A percentile compares a stretch with the other conserved stretches of the same genome.
Conservation (phyloP, 2,113 vertebrate species). For the Gnathonemus echidnorhynchus region DNA sequence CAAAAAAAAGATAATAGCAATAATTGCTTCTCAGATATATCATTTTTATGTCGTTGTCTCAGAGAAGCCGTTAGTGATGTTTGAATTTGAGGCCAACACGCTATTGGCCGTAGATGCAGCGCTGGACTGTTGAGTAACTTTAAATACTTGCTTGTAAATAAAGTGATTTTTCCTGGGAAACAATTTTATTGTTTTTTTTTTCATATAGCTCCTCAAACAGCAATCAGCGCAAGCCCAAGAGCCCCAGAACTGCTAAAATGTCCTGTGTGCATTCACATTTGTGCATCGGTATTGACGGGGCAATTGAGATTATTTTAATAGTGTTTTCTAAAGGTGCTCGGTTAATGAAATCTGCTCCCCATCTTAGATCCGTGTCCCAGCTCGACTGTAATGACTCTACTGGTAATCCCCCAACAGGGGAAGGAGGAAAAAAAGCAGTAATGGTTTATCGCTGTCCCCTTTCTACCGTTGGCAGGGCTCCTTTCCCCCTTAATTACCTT, state of each 20-base stretch:
- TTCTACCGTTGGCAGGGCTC: conserved; percentile 21
- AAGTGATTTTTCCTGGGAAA: conserved; percentile 6
- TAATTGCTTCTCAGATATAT: neutral
- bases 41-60: neutral
- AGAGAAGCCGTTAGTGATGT: neutral
- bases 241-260: neutral
- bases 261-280: neutral
- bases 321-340: conserved; percentile 1
- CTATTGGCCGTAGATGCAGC: neutral
- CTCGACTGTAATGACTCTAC: conserved; percentile 8
- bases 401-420: conserved; percentile 20
- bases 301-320: conserved; percentile 14
- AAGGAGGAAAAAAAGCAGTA: conserved; percentile 1
- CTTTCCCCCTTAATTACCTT: conserved; percentile 58
- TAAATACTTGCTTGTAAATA: neutral
- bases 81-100: neutral
- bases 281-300: conserved; percentile 6
- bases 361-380: conserved; percentile 8
- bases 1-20: neutral
- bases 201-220: neutral
- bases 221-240: neutral
- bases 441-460: conserved; percentile 15
- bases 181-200: neutral
- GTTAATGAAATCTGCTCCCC: conserved; percentile 21
- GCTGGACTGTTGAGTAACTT: neutral